phyloP scores from a whole-genome alignment of 1,140 invertebrate species.

The Drosophila mojavensis region DNA sequence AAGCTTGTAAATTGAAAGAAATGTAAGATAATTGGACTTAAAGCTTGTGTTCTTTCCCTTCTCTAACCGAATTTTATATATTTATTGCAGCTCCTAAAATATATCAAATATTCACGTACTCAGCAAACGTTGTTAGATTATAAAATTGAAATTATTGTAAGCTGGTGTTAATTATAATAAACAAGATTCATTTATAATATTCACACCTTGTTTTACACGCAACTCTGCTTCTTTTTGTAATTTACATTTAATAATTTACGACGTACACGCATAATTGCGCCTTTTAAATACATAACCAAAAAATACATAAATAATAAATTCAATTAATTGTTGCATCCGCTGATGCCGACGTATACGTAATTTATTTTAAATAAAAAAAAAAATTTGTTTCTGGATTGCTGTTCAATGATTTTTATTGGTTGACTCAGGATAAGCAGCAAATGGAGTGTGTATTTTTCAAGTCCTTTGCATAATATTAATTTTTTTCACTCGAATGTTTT shows the following conservation, averaged over 20 bases:
- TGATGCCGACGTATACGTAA: slow-evolving; percentile 14
- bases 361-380: slow-evolving; percentile 44
- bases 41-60: too few species aligned
- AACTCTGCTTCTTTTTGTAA: neutral
- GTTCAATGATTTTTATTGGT: slow-evolving; percentile 33
- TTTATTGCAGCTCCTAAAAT: too few species aligned
- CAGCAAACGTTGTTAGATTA: too few species aligned
- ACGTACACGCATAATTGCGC: neutral
- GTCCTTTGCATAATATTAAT: too few species aligned
- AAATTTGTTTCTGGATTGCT: slow-evolving; percentile 12
- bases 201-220: slow-evolving; percentile 1
- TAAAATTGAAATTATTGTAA: neutral
- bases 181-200: neutral
- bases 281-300: slow-evolving; percentile 14
- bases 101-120: too few species aligned
- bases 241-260: neutral
- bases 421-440: slow-evolving; percentile 9
- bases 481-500: neutral
- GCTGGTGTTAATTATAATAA: neutral
- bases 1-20: too few species aligned
- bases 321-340: slow-evolving; percentile 54
- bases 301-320: slow-evolving; percentile 60
- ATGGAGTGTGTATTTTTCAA: slow-evolving; percentile 3
- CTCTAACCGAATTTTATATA: too few species aligned
- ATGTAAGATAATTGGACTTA: too few species aligned